Evolutionary conservation across 1,140 invertebrate species (phyloP).

Genomic region (Trypoxylus dichotomus): DNA sequence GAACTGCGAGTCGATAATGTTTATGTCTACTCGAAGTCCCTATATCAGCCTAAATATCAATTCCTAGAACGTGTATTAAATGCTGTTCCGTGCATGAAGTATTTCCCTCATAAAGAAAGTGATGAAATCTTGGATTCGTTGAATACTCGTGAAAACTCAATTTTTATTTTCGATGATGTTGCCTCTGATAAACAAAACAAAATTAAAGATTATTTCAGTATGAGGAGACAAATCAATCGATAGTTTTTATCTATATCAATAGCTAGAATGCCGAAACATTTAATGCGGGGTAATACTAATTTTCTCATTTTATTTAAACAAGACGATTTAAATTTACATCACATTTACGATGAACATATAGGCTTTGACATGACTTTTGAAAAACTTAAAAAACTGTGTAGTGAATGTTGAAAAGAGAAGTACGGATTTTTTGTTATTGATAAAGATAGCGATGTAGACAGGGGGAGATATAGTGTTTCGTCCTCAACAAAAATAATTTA

Average conservation of each 20-base stretch:
- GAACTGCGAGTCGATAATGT: conserved; percentile 39
- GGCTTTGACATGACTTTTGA: no score
- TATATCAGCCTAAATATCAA: conserved; percentile 41
- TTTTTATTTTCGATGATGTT: not conserved
- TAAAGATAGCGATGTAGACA: no score
- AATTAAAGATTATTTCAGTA: not conserved
- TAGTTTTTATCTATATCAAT: not conserved
- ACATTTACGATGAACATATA: no score
- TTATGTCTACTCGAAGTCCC: conserved; percentile 37
- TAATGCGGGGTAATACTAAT: no score
- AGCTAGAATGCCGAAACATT: not conserved
- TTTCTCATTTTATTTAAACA: no score
- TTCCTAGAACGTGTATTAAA: not conserved
- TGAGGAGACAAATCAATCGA: not conserved
- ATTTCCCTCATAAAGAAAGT: not conserved
- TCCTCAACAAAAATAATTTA: no score
- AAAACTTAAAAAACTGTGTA: no score
- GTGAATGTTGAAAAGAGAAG: no score
- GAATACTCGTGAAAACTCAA: not conserved
- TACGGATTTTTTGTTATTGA: no score
- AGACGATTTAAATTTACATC: no score
- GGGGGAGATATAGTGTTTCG: no score
- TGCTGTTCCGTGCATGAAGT: not conserved
- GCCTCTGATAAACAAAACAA: not conserved
- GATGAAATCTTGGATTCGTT: not conserved